Evolutionary conservation across 2,888 invertebrate genomes (phyloP), one percentile per base, ranked within the genome.

Genomic region (Brachypterus glaber): DNA sequence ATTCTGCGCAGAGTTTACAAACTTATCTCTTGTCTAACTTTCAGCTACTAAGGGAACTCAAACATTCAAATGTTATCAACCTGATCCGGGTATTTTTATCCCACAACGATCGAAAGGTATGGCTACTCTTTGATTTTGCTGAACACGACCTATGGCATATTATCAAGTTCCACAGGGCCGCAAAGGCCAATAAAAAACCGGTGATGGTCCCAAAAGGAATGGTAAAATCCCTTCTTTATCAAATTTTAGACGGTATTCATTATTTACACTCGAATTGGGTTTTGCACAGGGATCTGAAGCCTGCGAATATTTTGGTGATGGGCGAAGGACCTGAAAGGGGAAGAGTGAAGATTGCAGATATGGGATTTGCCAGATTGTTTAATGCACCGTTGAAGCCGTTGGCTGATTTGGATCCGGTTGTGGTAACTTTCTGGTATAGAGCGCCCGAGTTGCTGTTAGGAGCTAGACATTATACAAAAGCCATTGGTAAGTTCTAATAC

Each of bases 131-230:
- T 69, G 97, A 98, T 63, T 99, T 92, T 71, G 96, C 97, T 0
- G 97, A 98, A 68, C 97, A 98, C 72, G 98, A 98, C 70, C 68
- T 98, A 39, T 99, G 97, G 98, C 97, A 98, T 62, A 98, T 98
- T 17, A 98, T 98, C 33, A 98, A 98, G 69, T 97, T 91, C 62
- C 97, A 98, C 62, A 74, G 98, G 57, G 92, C 95, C 37, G 95
- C 96, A 0, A 97, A 97, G 66, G 93, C 93, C 4, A 93, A 89
- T 57, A 96, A 97, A 59, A 95, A 95, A 59, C 85, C 88, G 41
- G 91, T 97, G 11, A 86, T 90, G 74, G 92, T 93, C 16, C 92
- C 93, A 4, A 90, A 90, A 62, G 93, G 88, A 42, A 95, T 95
- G 93, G 93, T 98, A 1, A 98, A 98, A 67, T 95, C 93, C 47